Evolutionary conservation across 2,113 vertebrate species (phyloP).

Genomic region (Elachura formosa): DNA sequence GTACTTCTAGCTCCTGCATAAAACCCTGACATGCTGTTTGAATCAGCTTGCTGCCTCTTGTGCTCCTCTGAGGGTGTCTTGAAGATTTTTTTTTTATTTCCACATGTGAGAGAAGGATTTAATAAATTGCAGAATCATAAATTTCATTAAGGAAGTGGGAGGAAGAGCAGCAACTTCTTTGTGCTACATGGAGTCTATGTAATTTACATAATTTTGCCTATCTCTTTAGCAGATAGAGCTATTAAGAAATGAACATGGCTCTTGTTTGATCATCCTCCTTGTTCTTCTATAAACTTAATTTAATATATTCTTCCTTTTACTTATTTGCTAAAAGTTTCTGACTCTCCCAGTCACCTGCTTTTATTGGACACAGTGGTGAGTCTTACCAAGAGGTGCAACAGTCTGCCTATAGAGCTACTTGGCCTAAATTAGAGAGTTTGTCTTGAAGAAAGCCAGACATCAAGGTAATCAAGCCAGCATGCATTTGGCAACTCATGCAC

Average conservation of each 20-base stretch:
- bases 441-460: not conserved
- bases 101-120: conserved; percentile 55
- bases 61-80: not conserved
- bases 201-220: conserved; percentile 39
- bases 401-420: not conserved
- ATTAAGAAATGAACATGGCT: not conserved
- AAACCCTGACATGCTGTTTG: conserved; percentile 2
- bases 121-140: conserved; percentile 62
- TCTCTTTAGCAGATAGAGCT: conserved; percentile 30
- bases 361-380: not conserved
- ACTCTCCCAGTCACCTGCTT: not conserved
- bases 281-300: not conserved
- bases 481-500: not conserved
- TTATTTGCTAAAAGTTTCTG: not conserved
- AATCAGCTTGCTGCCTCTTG: conserved; percentile 23
- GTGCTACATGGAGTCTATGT: not conserved
- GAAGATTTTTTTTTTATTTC: conserved; percentile 45
- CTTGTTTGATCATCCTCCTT: not conserved
- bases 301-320: not conserved
- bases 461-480: not conserved
- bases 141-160: conserved; percentile 14
- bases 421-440: not conserved
- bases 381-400: not conserved
- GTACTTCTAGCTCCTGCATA: not conserved
- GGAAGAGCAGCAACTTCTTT: conserved; percentile 35